These are phyloP conservation scores for Perccottus glenii DNA, from an alignment of 2,113 vertebrate genomes.

Conservation along the genomic window DNA sequence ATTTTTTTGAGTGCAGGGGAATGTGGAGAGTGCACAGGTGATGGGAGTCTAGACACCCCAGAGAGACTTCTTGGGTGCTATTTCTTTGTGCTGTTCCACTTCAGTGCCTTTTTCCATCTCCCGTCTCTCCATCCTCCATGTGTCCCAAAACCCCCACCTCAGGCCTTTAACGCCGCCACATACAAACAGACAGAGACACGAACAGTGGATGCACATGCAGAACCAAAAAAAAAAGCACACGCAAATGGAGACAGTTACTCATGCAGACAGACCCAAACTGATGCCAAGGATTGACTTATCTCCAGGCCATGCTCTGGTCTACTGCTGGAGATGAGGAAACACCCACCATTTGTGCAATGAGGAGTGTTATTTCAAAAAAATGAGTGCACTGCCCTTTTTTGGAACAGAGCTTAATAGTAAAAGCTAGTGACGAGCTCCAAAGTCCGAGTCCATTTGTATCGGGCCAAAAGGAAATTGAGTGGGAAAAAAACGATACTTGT, in stretches of 20 bases:
- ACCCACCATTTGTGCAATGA: constrained; percentile 59
- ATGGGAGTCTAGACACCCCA: constrained; percentile 63
- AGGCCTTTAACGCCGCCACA: constrained; percentile 52
- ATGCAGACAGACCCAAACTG: constrained; percentile 48
- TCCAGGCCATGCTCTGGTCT: constrained; percentile 60
- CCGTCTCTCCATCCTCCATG: not conserved
- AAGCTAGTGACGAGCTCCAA: not conserved
- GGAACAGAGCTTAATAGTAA: constrained; percentile 13
- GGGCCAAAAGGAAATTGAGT: constrained; percentile 11
- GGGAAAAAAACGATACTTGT: constrained; percentile 73
- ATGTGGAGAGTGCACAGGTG: constrained; percentile 34
- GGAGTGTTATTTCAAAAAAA: constrained; percentile 22
- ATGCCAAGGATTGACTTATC: constrained; percentile 38
- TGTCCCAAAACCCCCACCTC: constrained; percentile 67
- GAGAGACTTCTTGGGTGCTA: constrained; percentile 49
- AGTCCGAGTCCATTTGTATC: not conserved
- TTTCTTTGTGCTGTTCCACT: constrained; percentile 41
- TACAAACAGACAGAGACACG: constrained; percentile 5
- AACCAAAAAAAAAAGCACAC: constrained; percentile 39
- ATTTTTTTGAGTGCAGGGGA: constrained; percentile 30
- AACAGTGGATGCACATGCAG: constrained; percentile 31
- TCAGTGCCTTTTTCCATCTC: not conserved
- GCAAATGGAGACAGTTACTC: constrained; percentile 43
- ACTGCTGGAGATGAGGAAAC: constrained; percentile 65
- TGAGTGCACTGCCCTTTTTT: constrained; percentile 2